Evolutionary conservation across 2,797 vertebrate species (phyloP).

Genomic region (Otolemur crassicaudatus): DNA sequence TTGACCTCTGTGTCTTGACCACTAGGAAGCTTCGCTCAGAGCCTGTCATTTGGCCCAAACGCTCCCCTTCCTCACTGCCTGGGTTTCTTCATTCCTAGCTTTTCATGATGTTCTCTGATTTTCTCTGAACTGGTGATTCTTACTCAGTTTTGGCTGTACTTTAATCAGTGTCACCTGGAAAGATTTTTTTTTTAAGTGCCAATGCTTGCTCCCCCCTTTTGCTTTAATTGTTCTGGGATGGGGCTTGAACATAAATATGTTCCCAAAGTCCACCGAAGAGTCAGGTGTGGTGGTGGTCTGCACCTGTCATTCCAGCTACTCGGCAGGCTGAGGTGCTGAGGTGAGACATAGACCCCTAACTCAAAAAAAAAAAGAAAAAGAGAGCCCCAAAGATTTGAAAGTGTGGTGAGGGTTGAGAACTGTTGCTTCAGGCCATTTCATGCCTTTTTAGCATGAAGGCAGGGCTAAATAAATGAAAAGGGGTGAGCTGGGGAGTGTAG

Average conservation of each 20-base stretch:
- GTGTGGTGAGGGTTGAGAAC: not conserved
- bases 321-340: not conserved
- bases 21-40: slow-evolving; percentile 13
- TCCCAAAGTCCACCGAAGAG: not conserved
- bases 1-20: not conserved
- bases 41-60: not conserved
- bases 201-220: not conserved
- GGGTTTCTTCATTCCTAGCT: not conserved
- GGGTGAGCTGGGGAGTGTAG: not conserved
- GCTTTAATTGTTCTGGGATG: not conserved
- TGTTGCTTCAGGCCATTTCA: not conserved
- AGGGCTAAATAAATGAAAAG: not conserved
- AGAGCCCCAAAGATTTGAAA: not conserved
- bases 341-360: not conserved
- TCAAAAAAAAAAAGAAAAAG: not conserved
- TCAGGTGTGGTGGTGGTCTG: not conserved
- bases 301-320: not conserved
- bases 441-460: not conserved
- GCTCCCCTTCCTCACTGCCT: not conserved
- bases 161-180: not conserved
- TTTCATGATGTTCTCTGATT: not conserved
- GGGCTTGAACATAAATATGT: not conserved
- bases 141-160: not conserved
- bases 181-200: not conserved
- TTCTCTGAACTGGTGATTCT: not conserved